Conservation (phyloP, 2,113 vertebrate genomes). For the Oryzias celebensis region DNA sequence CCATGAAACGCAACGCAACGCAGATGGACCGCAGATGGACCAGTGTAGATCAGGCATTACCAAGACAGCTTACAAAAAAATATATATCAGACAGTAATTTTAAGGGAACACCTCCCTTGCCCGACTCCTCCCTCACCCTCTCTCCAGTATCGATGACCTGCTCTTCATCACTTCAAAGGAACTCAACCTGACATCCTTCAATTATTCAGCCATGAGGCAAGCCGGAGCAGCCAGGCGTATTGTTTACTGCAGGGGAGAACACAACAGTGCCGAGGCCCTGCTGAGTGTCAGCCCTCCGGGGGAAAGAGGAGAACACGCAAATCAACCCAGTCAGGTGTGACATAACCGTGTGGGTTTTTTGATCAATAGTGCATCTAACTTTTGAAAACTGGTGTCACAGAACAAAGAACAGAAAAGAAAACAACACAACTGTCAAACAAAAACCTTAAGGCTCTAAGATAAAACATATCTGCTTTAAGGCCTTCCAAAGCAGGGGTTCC, state of each 20-base stretch:
- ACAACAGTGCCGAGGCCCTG: slow-evolving; percentile 17
- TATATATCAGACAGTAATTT: neutral
- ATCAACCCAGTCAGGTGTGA: neutral
- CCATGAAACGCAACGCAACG: too few species aligned
- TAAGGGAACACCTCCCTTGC: neutral
- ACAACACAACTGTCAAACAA: neutral
- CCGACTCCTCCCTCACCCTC: slow-evolving; percentile 17
- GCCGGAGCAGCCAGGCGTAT: slow-evolving; percentile 34
- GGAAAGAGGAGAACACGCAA: neutral
- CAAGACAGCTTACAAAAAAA: too few species aligned
- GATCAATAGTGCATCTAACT: neutral
- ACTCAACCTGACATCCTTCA: slow-evolving; percentile 63
- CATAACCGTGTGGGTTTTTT: neutral
- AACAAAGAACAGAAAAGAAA: neutral
- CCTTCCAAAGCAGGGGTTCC: too few species aligned
- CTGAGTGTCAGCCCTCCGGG: slow-evolving; percentile 11
- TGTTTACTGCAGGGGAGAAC: slow-evolving; percentile 36
- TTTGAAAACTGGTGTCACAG: neutral
- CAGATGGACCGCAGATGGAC: too few species aligned
- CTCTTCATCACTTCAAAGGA: slow-evolving; percentile 48
- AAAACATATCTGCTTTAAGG: too few species aligned
- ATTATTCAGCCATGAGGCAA: slow-evolving; percentile 67
- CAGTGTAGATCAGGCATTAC: too few species aligned
- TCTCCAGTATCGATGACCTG: slow-evolving; percentile 20
- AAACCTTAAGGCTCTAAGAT: too few species aligned